Evolutionary conservation across 2,113 vertebrate species (phyloP).

Genomic region (Hippocampus abdominalis): DNA sequence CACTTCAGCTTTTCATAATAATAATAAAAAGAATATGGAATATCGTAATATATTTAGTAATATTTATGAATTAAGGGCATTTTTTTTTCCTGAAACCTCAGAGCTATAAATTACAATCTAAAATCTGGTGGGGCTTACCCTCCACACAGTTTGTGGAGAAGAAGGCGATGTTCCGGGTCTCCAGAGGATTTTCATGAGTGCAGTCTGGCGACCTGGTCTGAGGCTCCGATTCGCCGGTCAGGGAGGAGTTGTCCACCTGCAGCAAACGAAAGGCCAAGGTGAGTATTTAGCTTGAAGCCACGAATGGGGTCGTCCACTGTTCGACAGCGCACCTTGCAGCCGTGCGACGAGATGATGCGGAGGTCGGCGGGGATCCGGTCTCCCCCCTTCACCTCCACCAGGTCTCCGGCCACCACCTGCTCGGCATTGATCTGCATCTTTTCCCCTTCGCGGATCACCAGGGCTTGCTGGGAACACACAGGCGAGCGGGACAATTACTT

Average conservation of each 20-base stretch:
- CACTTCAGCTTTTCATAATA: too few relatives aligned
- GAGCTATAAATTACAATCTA: too few relatives aligned
- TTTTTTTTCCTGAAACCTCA: too few relatives aligned
- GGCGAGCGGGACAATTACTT: not conserved
- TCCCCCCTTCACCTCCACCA: conserved; percentile 90
- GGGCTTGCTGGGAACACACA: conserved; percentile 77
- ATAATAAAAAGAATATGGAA: too few relatives aligned
- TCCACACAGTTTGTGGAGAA: conserved; percentile 90
- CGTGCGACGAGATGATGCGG: conserved; percentile 84
- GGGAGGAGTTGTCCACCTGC: conserved; percentile 87
- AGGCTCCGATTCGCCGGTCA: conserved; percentile 86
- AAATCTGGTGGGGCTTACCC: conserved; percentile 52
- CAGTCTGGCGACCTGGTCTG: conserved; percentile 87
- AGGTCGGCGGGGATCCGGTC: conserved; percentile 88
- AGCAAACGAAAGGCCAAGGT: not conserved
- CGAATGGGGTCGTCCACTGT: not conserved
- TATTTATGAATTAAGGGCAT: too few relatives aligned
- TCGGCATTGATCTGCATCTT: conserved; percentile 91
- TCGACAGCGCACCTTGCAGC: conserved; percentile 79
- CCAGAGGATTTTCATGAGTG: conserved; percentile 87
- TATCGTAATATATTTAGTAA: too few relatives aligned
- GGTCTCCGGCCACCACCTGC: conserved; percentile 86
- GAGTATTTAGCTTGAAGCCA: not conserved
- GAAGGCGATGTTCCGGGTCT: conserved; percentile 87
- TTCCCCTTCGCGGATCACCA: conserved; percentile 90